phyloP scores from a whole-genome alignment of 2,888 invertebrate genomes.

The Mongoloraphidia duomilia region DNA sequence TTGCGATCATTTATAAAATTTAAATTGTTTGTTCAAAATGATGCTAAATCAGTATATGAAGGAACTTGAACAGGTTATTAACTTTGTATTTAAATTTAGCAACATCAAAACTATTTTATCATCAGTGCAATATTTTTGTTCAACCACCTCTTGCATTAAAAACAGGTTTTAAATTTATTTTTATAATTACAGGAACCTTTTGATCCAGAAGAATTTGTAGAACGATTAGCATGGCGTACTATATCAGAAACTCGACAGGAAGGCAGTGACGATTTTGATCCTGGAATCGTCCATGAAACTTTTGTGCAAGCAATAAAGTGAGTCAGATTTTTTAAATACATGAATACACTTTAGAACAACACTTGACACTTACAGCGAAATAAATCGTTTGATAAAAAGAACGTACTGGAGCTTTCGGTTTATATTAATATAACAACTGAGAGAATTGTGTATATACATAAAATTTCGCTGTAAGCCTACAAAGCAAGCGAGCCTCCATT shows the following conservation, averaged over 20 bases:
- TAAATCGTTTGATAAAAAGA: too few relatives aligned
- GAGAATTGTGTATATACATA: too few relatives aligned
- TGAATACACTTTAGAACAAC: neutral
- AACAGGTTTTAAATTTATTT: too few relatives aligned
- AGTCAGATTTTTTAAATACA: constrained; percentile 19
- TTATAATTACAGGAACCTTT: constrained; percentile 69
- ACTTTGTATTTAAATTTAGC: neutral
- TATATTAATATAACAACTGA: too few relatives aligned
- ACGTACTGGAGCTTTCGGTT: too few relatives aligned
- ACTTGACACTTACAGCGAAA: too few relatives aligned
- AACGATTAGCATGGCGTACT: constrained; percentile 87
- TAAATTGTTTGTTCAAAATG: constrained; percentile 28
- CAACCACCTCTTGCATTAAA: too few relatives aligned
- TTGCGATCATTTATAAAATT: neutral
- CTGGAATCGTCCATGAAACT: constrained; percentile 74
- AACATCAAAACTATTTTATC: neutral
- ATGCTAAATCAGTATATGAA: constrained; percentile 83
- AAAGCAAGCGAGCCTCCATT: too few relatives aligned
- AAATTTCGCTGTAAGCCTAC: too few relatives aligned
- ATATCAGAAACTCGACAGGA: constrained; percentile 56
- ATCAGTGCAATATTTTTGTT: neutral
- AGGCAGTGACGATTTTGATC: constrained; percentile 63
- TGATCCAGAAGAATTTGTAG: constrained; percentile 94
- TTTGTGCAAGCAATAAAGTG: constrained; percentile 87
- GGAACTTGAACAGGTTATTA: constrained; percentile 64